phyloP scores from a whole-genome alignment of 35 echinoderm and acorn worm species.

The Hemicentrotus pulcherrimus region DNA sequence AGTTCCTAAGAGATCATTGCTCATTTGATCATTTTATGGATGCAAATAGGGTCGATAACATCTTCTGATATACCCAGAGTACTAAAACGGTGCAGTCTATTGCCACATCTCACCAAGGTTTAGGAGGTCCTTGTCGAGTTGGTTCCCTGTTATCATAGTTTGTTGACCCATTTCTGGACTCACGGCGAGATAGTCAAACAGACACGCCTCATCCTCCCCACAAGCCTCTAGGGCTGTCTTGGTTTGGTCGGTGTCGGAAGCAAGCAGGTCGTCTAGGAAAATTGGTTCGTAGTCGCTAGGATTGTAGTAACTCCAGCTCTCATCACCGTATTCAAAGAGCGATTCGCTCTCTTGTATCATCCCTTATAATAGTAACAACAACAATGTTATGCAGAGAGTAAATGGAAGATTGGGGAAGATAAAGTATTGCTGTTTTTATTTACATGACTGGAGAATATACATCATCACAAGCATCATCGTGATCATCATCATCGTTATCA shows the following conservation, averaged over 20 bases:
- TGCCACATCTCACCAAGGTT: neutral
- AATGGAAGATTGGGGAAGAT: neutral
- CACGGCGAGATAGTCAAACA: conserved; percentile 21
- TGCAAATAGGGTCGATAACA: neutral
- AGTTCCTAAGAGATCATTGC: no score
- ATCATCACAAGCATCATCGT: no score
- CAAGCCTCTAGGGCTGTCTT: neutral
- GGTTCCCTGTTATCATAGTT: neutral
- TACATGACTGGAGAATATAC: no score
- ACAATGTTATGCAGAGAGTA: neutral
- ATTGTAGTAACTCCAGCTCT: conserved; percentile 15
- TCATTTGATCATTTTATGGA: no score
- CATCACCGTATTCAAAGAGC: neutral
- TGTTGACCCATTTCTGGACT: conserved; percentile 20
- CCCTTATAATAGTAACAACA: neutral
- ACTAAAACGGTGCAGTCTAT: neutral
- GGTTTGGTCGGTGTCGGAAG: neutral
- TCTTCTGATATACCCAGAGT: neutral
- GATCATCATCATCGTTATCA: no score
- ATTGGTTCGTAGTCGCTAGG: neutral
- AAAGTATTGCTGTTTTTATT: no score
- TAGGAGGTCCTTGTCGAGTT: neutral
- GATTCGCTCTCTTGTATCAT: neutral
- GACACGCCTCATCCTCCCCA: neutral
- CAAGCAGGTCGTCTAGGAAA: conserved; percentile 24